Percentiles rank a stretch among this genome's conserved stretches.
Evolutionary conservation across 2,797 vertebrate genomes (phyloP).

Genomic region (Neostethus bicornis): DNA sequence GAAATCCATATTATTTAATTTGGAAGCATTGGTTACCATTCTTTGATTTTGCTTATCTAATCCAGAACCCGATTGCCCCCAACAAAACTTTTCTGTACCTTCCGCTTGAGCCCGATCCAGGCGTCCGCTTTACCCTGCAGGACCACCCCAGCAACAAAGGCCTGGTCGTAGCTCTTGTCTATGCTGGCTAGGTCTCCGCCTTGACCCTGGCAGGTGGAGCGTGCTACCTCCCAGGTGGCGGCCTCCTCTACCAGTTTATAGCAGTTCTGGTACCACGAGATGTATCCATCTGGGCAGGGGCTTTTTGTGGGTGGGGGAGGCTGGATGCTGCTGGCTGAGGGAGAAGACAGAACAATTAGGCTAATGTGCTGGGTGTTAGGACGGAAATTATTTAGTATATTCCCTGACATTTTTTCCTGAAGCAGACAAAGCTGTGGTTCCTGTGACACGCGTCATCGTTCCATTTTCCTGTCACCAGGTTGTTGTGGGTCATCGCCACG

Average conservation of each 20-base stretch:
- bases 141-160: constrained; percentile 76
- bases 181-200: constrained; percentile 79
- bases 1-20: too few species aligned
- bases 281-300: constrained; percentile 72
- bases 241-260: constrained; percentile 76
- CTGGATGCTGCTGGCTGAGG: constrained; percentile 67
- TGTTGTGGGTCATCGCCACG: constrained; percentile 66
- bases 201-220: constrained; percentile 58
- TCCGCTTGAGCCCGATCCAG: constrained; percentile 81
- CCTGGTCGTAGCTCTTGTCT: constrained; percentile 85
- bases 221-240: constrained; percentile 73
- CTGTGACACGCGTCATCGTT: constrained; percentile 76
- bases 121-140: constrained; percentile 71
- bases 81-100: constrained; percentile 49
- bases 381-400: constrained; percentile 1
- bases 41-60: too few species aligned
- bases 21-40: too few species aligned
- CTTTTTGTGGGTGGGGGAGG: constrained; percentile 70
- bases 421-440: constrained; percentile 79
- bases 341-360: too few species aligned
- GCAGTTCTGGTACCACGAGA: constrained; percentile 81
- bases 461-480: constrained; percentile 73
- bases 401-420: constrained; percentile 77
- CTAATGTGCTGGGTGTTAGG: too few species aligned
- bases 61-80: too few species aligned